Evolutionary conservation across 1,140 invertebrate genomes (phyloP), one percentile per base, ranked within the genome.

Genomic region (Eriosoma lanigerum): DNA sequence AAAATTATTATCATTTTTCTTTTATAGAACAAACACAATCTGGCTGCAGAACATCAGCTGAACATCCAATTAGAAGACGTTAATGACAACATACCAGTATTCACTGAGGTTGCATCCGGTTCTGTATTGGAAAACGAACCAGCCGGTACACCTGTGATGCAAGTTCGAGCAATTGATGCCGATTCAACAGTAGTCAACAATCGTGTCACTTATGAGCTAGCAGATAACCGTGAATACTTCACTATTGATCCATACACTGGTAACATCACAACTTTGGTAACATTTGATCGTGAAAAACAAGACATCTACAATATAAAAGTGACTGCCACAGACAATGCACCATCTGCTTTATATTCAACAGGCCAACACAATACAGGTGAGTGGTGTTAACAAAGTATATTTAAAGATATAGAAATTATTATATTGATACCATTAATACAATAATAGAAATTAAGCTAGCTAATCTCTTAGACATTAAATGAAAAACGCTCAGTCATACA

Each of bases 1-100:
- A n/a, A n/a, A n/a, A n/a, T n/a, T n/a, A n/a, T n/a, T n/a, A n/a
- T n/a, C n/a, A n/a, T n/a, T n/a, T 21, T 68, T 81, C 38, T n/a
- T 78, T 82, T 84, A 8, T 87, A 91, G 87, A 96, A 96, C 85
- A 93, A 93, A 83, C 92, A 91, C 84, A 90, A 91, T 83, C 86
- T 95, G 83, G 92, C 90, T 10, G 90, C 92, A 12, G 93, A 94
- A 86, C 92, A 91, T 6, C 89, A 90, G 58, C 88, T 96, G 8
- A 90, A 90, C 81, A 92, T 96, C 29, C 89, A 91, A 84, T 88
- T 95, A 1, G 87, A 90, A 84, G 94, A 96, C 83, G 94, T 95
- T 0, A 96, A 96, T 83, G 94, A 96, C 84, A 93, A 94, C 84
- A 93, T 94, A 82, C 95, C 94, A 0, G 89, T 90, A 81, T 96